A percentile compares a stretch with the other conserved stretches of the same genome.
Evolutionary conservation across 2,797 vertebrate species (phyloP).

Genomic region (Parauchenoglanis punctatus): DNA sequence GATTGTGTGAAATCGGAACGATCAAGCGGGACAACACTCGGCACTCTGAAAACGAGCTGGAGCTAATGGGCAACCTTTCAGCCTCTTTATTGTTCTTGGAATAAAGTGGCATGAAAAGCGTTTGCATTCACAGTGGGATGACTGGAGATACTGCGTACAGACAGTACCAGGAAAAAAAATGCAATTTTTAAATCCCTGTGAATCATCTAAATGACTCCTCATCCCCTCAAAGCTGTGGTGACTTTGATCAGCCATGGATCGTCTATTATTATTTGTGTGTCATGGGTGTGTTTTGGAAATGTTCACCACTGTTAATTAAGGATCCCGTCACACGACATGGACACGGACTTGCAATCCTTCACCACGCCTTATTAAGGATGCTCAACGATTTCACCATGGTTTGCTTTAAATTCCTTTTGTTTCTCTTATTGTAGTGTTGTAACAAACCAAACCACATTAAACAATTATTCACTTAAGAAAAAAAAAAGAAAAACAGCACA

Average conservation of each 20-base stretch:
- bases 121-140: not conserved
- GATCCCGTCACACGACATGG: conserved; percentile 30
- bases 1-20: not conserved
- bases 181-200: not conserved
- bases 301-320: conserved; percentile 52
- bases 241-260: conserved; percentile 60
- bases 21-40: conserved; percentile 8
- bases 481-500: conserved; percentile 10
- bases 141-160: not conserved
- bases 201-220: conserved; percentile 42
- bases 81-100: conserved; percentile 1
- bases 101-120: not conserved
- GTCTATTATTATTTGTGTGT: conserved; percentile 44
- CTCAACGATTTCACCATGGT: conserved; percentile 51
- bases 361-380: conserved; percentile 52
- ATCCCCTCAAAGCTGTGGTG: conserved; percentile 46
- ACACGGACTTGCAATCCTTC: conserved; percentile 39
- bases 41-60: conserved; percentile 17
- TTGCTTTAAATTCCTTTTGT: conserved; percentile 54
- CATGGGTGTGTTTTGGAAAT: conserved; percentile 60
- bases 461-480: conserved; percentile 50
- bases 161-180: not conserved
- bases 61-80: conserved; percentile 25
- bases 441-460: conserved; percentile 66
- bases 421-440: conserved; percentile 68